Conservation (phyloP, 2,797 vertebrate species). For the Gouania willdenowi region DNA sequence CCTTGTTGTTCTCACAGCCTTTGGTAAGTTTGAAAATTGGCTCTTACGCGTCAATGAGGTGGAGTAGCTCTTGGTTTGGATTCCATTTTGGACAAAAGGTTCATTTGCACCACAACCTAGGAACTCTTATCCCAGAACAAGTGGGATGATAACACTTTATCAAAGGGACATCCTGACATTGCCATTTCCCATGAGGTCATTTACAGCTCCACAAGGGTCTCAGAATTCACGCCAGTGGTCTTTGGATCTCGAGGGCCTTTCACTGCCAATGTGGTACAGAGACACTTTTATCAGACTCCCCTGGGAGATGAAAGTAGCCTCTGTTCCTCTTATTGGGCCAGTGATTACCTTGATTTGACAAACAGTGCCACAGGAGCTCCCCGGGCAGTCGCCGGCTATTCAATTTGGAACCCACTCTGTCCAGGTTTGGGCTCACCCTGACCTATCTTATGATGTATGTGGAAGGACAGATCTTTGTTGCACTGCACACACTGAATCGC, state of each 20-base stretch:
- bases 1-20: not conserved
- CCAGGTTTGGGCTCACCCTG: slow-evolving; percentile 17
- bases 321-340: slow-evolving; percentile 17
- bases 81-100: not conserved
- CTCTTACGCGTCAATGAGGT: not conserved
- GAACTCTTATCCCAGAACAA: not conserved
- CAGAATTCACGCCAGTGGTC: slow-evolving; percentile 1
- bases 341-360: slow-evolving; percentile 28
- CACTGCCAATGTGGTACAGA: slow-evolving; percentile 6
- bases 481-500: slow-evolving; percentile 18
- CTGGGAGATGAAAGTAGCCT: slow-evolving; percentile 11
- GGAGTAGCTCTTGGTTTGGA: not conserved
- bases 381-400: not conserved
- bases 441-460: slow-evolving; percentile 21
- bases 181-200: not conserved
- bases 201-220: not conserved
- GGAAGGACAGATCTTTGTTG: not conserved
- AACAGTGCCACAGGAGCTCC: slow-evolving; percentile 1
- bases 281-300: slow-evolving; percentile 12
- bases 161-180: slow-evolving; percentile 3
- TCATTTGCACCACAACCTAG: not conserved
- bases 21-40: not conserved
- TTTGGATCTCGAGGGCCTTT: slow-evolving; percentile 1
- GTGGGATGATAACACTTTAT: not conserved
- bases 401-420: slow-evolving; percentile 4